Percentiles rank a stretch among this genome's conserved stretches.
These are phyloP conservation scores for Nannospalax galili DNA, from an alignment of 2,113 vertebrate species.

Conservation along the genomic window DNA sequence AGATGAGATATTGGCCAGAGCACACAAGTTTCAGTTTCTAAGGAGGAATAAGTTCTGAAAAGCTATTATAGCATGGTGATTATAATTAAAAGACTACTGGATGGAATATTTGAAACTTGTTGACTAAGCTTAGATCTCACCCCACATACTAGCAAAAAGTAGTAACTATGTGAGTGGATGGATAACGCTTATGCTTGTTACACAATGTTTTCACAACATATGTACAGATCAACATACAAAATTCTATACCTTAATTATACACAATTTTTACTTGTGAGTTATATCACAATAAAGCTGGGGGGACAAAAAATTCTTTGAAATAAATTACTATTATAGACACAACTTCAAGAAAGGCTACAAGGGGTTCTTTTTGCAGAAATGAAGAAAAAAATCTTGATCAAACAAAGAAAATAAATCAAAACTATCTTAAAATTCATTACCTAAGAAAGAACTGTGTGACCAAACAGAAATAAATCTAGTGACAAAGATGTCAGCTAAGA, in stretches of 20 bases:
- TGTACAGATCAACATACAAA: not conserved
- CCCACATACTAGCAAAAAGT: not conserved
- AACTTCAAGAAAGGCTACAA: not conserved
- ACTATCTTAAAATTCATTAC: slow-evolving; percentile 2
- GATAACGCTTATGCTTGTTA: not conserved
- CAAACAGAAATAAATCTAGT: slow-evolving; percentile 47
- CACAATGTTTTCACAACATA: not conserved
- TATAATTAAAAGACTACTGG: not conserved
- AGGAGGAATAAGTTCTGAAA: not conserved
- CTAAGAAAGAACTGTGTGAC: slow-evolving; percentile 45
- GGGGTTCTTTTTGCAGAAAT: slow-evolving; percentile 31
- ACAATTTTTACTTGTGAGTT: not conserved
- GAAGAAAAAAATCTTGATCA: not conserved
- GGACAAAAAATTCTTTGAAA: slow-evolving; percentile 45
- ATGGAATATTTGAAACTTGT: not conserved
- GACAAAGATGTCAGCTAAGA: not conserved
- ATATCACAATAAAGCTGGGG: not conserved
- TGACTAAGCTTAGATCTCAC: not conserved
- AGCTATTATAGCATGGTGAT: not conserved
- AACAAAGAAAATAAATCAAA: slow-evolving; percentile 9
- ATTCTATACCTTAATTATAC: not conserved
- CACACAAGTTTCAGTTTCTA: not conserved
- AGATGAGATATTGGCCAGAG: not conserved
- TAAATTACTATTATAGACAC: not conserved
- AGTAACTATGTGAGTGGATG: not conserved